phyloP scores from a whole-genome alignment of 1,140 invertebrate species.

The Solen grandis region DNA sequence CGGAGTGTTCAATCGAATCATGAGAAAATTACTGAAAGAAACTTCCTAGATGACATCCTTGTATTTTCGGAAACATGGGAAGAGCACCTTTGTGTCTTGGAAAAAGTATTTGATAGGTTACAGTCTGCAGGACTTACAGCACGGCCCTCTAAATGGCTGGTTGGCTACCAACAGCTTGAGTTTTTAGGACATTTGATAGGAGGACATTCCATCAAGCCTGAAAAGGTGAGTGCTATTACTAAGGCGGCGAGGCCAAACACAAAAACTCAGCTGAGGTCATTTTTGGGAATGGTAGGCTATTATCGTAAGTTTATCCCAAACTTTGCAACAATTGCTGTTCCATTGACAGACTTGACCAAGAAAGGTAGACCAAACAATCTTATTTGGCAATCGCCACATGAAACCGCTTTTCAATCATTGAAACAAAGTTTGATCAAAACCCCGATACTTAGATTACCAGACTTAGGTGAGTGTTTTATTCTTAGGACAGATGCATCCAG shows the following conservation, averaged over 20 bases:
- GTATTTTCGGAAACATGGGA: too few relatives aligned
- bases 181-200: conserved; percentile 15
- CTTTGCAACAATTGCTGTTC: conserved; percentile 72
- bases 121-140: not conserved
- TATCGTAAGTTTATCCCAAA: conserved; percentile 78
- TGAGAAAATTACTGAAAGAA: too few relatives aligned
- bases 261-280: too few relatives aligned
- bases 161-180: too few relatives aligned
- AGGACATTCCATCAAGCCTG: not conserved
- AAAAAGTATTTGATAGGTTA: too few relatives aligned
- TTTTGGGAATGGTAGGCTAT: conserved; percentile 41
- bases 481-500: conserved; percentile 58
- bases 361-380: conserved; percentile 59
- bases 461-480: too few relatives aligned
- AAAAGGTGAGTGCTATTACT: conserved; percentile 14
- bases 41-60: too few relatives aligned
- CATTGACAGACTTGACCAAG: conserved; percentile 68
- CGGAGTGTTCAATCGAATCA: too few relatives aligned
- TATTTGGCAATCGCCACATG: conserved; percentile 55
- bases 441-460: conserved; percentile 68
- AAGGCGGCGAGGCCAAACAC: conserved; percentile 26
- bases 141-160: too few relatives aligned
- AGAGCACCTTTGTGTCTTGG: too few relatives aligned
- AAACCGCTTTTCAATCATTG: conserved; percentile 55
- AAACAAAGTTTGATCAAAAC: conserved; percentile 55